A percentile compares a stretch with the other conserved stretches of the same genome.
These are phyloP conservation scores for Siniperca scherzeri DNA, from an alignment of 2,797 vertebrate genomes.

Conservation along the genomic window DNA sequence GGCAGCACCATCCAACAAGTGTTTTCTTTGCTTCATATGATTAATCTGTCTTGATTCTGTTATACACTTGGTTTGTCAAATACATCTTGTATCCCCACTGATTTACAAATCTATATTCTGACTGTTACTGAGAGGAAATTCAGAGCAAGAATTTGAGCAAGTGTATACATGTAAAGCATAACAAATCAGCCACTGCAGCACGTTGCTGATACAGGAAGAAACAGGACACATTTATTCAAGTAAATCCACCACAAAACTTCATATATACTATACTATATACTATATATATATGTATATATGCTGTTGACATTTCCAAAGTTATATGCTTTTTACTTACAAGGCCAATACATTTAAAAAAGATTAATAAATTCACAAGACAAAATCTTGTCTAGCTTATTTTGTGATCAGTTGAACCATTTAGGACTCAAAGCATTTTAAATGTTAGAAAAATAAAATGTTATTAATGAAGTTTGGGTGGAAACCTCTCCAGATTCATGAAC, in stretches of 20 bases:
- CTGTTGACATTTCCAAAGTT: not conserved
- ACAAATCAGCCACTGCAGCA: conserved; percentile 13
- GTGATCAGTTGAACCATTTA: not conserved
- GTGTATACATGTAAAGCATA: not conserved
- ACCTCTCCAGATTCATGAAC: conserved; percentile 21
- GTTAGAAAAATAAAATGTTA: not conserved
- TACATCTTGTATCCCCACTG: not conserved
- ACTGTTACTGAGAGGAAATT: conserved; percentile 1
- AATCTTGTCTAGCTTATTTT: not conserved
- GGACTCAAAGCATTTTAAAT: not conserved
- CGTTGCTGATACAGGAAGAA: not conserved
- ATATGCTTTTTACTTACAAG: conserved; percentile 1
- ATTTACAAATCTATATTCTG: conserved; percentile 8
- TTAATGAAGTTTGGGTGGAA: not conserved
- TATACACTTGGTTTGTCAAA: not conserved
- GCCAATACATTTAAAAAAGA: not conserved
- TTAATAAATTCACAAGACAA: not conserved
- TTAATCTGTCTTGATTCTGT: not conserved
- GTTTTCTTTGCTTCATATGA: conserved; percentile 15
- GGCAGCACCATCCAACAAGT: conserved; percentile 9
- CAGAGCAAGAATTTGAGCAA: conserved; percentile 1
- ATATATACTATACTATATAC: not conserved
- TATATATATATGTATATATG: not conserved
- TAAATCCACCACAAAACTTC: not conserved
- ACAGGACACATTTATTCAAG: not conserved